Conservation (phyloP, 2,888 invertebrate genomes). For the Leptopterna dolabrata region DNA sequence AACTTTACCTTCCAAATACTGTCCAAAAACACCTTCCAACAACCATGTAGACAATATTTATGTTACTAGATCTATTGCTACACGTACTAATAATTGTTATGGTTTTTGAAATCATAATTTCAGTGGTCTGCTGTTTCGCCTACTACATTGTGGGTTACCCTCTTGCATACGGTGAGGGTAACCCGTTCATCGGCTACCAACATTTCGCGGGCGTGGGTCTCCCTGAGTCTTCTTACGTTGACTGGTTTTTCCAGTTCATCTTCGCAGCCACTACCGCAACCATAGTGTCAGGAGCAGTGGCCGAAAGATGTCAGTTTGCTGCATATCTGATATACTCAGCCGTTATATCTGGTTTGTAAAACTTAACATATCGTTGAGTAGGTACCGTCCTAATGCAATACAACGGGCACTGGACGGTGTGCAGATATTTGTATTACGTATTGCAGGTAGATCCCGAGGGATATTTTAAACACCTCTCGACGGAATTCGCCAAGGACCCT, state of each 20-base stretch:
- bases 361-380: no score
- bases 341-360: conserved; percentile 68
- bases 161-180: conserved; percentile 67
- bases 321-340: conserved; percentile 70
- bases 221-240: conserved; percentile 61
- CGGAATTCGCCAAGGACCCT: no score
- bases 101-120: neutral
- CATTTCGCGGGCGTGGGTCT: conserved; percentile 63
- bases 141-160: conserved; percentile 70
- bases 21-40: no score
- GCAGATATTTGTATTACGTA: no score
- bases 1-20: no score
- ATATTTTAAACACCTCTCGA: no score
- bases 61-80: no score
- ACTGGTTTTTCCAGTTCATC: conserved; percentile 71
- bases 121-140: conserved; percentile 66
- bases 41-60: no score
- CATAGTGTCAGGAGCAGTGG: conserved; percentile 71
- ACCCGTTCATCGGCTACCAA: conserved; percentile 66
- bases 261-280: conserved; percentile 72
- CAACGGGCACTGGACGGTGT: no score
- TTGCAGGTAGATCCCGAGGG: no score
- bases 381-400: no score
- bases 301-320: conserved; percentile 70
- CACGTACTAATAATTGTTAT: no score